Base-by-base conservation (phyloP, 2,888 invertebrate genomes). In the Chrysolina americana region DNA sequence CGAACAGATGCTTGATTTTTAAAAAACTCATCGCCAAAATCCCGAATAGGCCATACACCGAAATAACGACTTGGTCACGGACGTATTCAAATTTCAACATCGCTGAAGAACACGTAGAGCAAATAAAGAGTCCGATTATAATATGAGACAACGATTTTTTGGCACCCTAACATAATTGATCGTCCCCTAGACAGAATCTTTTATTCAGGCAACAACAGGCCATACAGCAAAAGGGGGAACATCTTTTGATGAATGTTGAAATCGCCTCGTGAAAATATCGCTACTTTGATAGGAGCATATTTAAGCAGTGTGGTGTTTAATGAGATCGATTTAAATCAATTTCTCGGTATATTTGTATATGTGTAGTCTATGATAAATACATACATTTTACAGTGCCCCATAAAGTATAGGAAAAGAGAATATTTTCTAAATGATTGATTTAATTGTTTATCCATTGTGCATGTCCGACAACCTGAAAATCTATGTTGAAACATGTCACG, bases 141-240 rank as follows among this genome's bases (percentile, higher is more conserved):
- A 65, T 72, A 68, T 65, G 71, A 75, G 75, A 75, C 65, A 75
- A 73, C 70, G 74, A 69, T 63, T 76, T 76, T 71, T 75, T 71
- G 70, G 70, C 77, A 74, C 77, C 74, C 77, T 70, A 73, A 72
- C 73, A 71, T 77, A 75, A 73, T 70, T 74, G 77, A 74, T 68
- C 65, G 74, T 73, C 77, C 74, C 74, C 74, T 76, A 76, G 76
- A 76, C 76, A 66, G 71, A 64, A 69, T 72, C 72, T 56, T 70
- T 72, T 76, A 73, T 73, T 73, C 65, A 53, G 36, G 50, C 17
- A 50, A 70, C 64, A 65, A 70, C 70, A 70, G 70, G 63, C 66
- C 70, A 41, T 73, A 53, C 62, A 41, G 65, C 71, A 44, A 65
- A 71, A 65, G 74, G 74, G 71, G 71, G 70, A 75, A 69, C 66